These are phyloP conservation scores for Synaphobranchus kaupii DNA, from an alignment of 2,797 vertebrate genomes.

Conservation along the genomic window DNA sequence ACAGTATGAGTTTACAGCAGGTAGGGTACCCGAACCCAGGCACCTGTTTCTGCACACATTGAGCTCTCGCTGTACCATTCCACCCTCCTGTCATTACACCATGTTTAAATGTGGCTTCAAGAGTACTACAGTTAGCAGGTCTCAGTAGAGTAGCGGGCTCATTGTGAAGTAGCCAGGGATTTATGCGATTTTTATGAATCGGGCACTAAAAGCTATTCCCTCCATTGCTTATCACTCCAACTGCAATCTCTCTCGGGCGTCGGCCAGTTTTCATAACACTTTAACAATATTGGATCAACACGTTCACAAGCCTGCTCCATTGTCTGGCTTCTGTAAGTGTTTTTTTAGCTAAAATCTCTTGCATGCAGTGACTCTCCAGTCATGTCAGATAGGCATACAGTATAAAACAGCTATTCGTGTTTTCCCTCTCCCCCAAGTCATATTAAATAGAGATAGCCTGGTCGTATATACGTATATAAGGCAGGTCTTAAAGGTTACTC, in stretches of 20 bases:
- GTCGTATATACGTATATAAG: not conserved
- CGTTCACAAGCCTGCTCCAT: not conserved
- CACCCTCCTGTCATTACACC: not conserved
- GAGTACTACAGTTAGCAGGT: not conserved
- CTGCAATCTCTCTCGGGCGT: not conserved
- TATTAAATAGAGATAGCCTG: not conserved
- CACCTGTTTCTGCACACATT: not conserved
- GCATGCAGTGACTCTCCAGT: not conserved
- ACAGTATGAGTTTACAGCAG: not conserved
- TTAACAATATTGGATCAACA: not conserved
- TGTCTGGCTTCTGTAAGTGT: not conserved
- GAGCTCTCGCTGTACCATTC: no score
- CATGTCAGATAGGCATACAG: not conserved
- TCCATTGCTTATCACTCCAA: not conserved
- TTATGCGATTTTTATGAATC: not conserved
- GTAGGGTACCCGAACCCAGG: not conserved
- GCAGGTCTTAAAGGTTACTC: not conserved
- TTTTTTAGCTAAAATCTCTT: not conserved
- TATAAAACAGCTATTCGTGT: not conserved
- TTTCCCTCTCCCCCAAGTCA: not conserved
- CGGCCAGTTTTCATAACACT: not conserved
- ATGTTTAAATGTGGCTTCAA: not conserved
- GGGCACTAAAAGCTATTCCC: not conserved
- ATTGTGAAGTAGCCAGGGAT: not conserved
- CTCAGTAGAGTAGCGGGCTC: not conserved